These are phyloP conservation scores for Drosophila ustulata DNA, from an alignment of 2,888 invertebrate genomes.

Conservation along the genomic window DNA sequence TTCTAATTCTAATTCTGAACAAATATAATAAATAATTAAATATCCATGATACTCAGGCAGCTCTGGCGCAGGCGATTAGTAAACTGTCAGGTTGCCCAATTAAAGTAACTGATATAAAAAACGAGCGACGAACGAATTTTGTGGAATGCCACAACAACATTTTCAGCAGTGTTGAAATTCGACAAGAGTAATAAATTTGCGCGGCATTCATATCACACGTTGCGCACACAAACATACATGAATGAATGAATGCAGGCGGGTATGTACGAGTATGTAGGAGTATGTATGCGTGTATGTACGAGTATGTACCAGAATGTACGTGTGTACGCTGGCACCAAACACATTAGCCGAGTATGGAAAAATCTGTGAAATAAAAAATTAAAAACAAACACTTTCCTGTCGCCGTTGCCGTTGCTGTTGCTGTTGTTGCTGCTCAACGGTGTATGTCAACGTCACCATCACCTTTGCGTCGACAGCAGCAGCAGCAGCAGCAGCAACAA, in stretches of 20 bases:
- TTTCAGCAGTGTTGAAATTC: conserved; percentile 57
- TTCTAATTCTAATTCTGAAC: too few species aligned
- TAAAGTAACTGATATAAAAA: conserved; percentile 40
- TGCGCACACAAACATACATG: conserved; percentile 1
- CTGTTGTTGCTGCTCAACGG: conserved; percentile 20
- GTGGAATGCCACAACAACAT: conserved; percentile 27
- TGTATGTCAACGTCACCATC: conserved; percentile 51
- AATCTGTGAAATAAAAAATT: conserved; percentile 71
- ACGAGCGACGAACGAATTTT: conserved; percentile 14
- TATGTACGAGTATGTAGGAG: neutral
- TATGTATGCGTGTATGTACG: neutral
- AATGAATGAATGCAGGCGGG: neutral
- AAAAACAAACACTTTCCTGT: conserved; percentile 61
- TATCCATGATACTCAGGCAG: neutral
- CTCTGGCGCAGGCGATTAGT: conserved; percentile 12
- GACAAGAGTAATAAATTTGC: conserved; percentile 59
- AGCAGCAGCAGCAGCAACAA: conserved; percentile 18
- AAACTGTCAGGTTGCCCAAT: conserved; percentile 31
- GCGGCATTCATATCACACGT: conserved; percentile 34
- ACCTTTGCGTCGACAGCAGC: conserved; percentile 59
- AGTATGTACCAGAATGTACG: neutral
- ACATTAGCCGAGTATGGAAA: conserved; percentile 39
- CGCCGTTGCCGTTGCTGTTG: conserved; percentile 18
- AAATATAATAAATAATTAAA: too few species aligned
- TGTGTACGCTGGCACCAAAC: conserved; percentile 20